A percentile compares a stretch with the other conserved stretches of the same genome.
phyloP scores from a whole-genome alignment of 53 echinoderm and acorn worm species.

The Holothuria leucospilota region DNA sequence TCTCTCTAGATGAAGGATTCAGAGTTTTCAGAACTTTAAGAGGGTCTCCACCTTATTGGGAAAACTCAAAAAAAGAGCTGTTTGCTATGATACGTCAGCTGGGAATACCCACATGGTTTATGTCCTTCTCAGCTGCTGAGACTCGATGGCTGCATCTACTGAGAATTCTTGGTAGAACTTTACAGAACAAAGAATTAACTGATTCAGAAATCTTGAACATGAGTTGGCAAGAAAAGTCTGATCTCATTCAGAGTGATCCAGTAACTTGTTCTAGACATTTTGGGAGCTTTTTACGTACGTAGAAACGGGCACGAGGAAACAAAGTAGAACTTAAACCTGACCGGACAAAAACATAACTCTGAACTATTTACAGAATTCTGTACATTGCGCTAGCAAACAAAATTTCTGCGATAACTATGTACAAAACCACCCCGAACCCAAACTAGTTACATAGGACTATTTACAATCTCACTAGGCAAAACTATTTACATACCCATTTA shows the following conservation, averaged over 20 bases:
- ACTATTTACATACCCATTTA: too few species aligned
- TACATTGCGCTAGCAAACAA: too few species aligned
- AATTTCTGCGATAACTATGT: too few species aligned
- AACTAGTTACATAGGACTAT: too few species aligned
- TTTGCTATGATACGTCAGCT: conserved; percentile 72
- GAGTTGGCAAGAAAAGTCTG: not conserved
- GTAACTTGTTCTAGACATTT: conserved; percentile 40
- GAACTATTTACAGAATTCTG: too few species aligned
- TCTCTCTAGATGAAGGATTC: conserved; percentile 57
- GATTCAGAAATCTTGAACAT: conserved; percentile 8
- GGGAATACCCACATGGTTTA: conserved; percentile 68
- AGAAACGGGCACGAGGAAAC: too few species aligned
- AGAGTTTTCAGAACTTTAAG: conserved; percentile 38
- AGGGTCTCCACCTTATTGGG: conserved; percentile 41
- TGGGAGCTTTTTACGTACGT: too few species aligned
- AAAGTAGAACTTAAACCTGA: too few species aligned
- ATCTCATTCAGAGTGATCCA: not conserved
- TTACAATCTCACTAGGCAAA: too few species aligned
- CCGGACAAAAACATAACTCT: too few species aligned
- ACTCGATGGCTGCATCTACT: conserved; percentile 56
- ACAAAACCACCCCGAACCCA: too few species aligned
- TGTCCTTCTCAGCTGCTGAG: conserved; percentile 62
- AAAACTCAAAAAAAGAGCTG: conserved; percentile 49
- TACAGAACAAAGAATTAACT: conserved; percentile 18
- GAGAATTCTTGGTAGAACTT: conserved; percentile 44